These are phyloP conservation scores for Xylota sylvarum DNA, from an alignment of 2,888 invertebrate genomes.

Conservation along the genomic window DNA sequence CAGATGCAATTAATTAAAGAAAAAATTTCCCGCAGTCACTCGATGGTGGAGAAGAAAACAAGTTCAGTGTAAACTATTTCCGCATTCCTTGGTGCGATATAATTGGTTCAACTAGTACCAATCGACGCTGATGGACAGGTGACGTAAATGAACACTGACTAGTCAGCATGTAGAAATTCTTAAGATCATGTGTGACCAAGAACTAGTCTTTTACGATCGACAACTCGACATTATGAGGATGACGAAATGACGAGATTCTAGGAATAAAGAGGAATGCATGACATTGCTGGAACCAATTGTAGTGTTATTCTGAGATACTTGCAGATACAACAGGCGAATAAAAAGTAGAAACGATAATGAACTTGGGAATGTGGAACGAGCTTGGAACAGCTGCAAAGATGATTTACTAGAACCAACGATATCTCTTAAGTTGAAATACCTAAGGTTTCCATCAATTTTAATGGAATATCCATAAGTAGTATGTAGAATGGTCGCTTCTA, in stretches of 20 bases:
- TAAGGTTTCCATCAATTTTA: too few relatives aligned
- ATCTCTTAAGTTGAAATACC: too few relatives aligned
- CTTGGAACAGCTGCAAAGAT: too few relatives aligned
- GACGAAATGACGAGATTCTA: neutral
- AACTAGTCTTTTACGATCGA: neutral
- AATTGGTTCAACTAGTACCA: constrained; percentile 26
- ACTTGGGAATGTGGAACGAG: too few relatives aligned
- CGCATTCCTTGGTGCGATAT: constrained; percentile 33
- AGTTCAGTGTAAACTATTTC: constrained; percentile 25
- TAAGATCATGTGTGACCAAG: constrained; percentile 8
- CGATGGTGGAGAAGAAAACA: neutral
- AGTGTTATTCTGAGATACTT: too few relatives aligned
- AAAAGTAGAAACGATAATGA: too few relatives aligned
- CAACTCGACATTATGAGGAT: neutral
- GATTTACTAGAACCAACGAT: too few relatives aligned
- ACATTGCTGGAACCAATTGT: too few relatives aligned
- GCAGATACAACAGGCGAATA: too few relatives aligned
- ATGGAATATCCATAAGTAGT: too few relatives aligned
- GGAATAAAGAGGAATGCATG: too few relatives aligned
- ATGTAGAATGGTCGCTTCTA: too few relatives aligned
- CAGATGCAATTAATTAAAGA: constrained; percentile 25
- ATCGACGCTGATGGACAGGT: neutral
- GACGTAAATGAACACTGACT: constrained; percentile 17
- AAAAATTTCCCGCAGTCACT: neutral
- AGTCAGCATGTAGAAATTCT: constrained; percentile 5